phyloP scores from a whole-genome alignment of 2,888 invertebrate species.

The Meghimatium bilineatum region DNA sequence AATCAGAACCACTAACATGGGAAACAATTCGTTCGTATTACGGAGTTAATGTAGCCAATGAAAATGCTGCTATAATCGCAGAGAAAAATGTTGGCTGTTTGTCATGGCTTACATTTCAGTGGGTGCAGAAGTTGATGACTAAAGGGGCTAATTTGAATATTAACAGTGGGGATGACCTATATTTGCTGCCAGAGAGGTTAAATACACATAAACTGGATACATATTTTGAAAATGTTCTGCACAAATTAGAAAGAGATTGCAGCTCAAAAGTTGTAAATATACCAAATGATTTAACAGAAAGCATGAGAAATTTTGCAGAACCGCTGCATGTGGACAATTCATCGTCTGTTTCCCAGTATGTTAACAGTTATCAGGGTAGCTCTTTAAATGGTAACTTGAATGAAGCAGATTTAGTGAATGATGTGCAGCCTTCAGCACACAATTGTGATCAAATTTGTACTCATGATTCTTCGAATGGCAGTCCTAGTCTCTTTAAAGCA shows the following conservation, averaged over 20 bases:
- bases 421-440: neutral
- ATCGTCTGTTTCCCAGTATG: neutral
- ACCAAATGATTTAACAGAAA: slow-evolving; percentile 1
- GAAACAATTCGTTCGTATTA: slow-evolving; percentile 53
- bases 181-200: slow-evolving; percentile 68
- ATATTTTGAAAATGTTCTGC: slow-evolving; percentile 60
- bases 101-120: slow-evolving; percentile 88
- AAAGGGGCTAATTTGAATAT: slow-evolving; percentile 77
- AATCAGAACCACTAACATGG: slow-evolving; percentile 59
- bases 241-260: neutral
- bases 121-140: slow-evolving; percentile 89
- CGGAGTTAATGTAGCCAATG: slow-evolving; percentile 18
- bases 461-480: neutral
- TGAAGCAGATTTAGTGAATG: neutral
- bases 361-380: neutral
- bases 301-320: slow-evolving; percentile 23
- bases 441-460: no score
- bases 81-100: slow-evolving; percentile 85
- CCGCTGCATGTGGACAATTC: neutral
- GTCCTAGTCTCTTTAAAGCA: slow-evolving; percentile 59
- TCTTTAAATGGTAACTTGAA: neutral
- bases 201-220: slow-evolving; percentile 63
- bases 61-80: slow-evolving; percentile 54
- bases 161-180: slow-evolving; percentile 79
- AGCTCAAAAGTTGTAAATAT: neutral